Conservation (phyloP, 37 sponge, comb jelly and placozoan genomes). For the Halisarca cf. caerulea region DNA sequence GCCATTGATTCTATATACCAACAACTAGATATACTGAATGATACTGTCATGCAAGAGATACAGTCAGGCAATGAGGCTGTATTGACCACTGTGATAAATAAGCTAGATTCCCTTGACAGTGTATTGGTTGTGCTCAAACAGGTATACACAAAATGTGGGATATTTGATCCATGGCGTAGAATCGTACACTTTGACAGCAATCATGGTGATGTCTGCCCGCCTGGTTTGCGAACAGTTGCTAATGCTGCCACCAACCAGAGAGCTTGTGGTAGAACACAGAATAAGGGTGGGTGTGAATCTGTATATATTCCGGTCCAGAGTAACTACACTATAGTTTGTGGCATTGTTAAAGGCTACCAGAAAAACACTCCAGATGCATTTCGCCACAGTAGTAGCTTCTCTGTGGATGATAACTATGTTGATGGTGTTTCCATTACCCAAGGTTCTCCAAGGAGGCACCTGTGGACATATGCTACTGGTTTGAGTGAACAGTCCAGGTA, state of each 20-base stretch:
- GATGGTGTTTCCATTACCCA: neutral
- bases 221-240: neutral
- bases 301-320: neutral
- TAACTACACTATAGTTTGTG: neutral
- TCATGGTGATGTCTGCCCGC: neutral
- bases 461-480: neutral
- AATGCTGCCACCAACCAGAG: neutral
- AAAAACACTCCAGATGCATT: neutral
- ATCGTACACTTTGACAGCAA: too few relatives aligned
- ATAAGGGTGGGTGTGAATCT: neutral
- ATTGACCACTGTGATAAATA: too few relatives aligned
- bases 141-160: too few relatives aligned
- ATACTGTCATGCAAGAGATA: too few relatives aligned
- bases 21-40: too few relatives aligned
- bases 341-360: neutral
- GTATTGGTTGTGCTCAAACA: too few relatives aligned
- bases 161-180: too few relatives aligned
- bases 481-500: neutral
- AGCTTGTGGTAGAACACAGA: neutral
- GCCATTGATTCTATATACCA: too few relatives aligned
- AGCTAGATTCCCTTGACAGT: too few relatives aligned
- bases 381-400: neutral
- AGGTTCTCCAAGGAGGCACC: neutral
- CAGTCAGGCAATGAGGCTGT: too few relatives aligned
- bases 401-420: neutral